Evolutionary conservation across 2,113 vertebrate species (phyloP).

Genomic region (Kryptolebias marmoratus): DNA sequence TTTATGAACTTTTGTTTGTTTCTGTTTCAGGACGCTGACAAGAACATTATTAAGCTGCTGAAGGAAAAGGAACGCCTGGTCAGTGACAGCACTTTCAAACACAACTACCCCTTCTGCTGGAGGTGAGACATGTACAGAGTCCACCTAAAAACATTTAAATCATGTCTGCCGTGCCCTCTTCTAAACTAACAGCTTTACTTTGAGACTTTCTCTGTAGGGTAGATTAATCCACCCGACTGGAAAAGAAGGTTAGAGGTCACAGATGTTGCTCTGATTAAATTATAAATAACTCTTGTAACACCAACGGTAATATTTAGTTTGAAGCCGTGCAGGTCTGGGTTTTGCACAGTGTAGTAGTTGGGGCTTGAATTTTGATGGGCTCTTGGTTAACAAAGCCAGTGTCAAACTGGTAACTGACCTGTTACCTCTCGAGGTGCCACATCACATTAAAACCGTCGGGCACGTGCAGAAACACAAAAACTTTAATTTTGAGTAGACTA

Average conservation of each 20-base stretch:
- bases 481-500: no score
- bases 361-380: neutral
- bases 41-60: conserved; percentile 90
- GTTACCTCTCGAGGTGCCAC: no score
- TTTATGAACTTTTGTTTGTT: neutral
- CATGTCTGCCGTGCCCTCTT: neutral
- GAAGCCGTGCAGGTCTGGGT: neutral
- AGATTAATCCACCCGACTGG: conserved; percentile 2
- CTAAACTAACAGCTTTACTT: conserved; percentile 3
- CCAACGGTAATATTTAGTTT: neutral
- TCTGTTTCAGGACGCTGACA: conserved; percentile 91
- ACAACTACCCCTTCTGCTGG: conserved; percentile 99
- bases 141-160: neutral
- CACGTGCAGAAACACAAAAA: no score
- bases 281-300: neutral
- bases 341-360: neutral
- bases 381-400: neutral
- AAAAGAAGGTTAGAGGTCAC: neutral
- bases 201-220: neutral
- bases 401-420: no score
- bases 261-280: neutral
- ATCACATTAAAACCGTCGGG: no score
- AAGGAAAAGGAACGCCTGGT: conserved; percentile 92
- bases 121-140: conserved; percentile 80
- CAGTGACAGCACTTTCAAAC: conserved; percentile 83